Base-by-base conservation (phyloP, 2,113 vertebrate species). In the Scatophagus argus region DNA sequence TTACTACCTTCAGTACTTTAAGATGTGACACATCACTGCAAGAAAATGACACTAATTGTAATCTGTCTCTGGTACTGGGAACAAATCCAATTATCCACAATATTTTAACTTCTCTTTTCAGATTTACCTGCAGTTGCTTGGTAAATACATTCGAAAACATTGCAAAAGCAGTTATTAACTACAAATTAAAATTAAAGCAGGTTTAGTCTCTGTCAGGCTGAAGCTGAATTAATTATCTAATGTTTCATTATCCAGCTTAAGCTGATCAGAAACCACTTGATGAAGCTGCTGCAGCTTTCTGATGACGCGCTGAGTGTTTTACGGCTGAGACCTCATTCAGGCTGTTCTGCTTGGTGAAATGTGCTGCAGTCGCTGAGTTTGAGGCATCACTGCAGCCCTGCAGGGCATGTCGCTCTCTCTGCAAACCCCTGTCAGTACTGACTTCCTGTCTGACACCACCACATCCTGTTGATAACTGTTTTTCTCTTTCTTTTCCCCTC, bases 371-470 rank as follows among this genome's bases (percentile, higher is more conserved):
- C 17, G n/a, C n/a, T 9, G 6, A 34, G 27, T 31, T 63, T 0
- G 19, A 60, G 9, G 29, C 31, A 19, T 76, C 32, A 36, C 19
- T 51, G 12, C 56, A 58, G 16, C 34, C 17, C 59, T 32, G 51
- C 78, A 62, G 51, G 72, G 43, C 73, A 62, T 46, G 61, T 70
- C 27, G n/a, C 39, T 61, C 74, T 61, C 71, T 46, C 44, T 49
- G 39, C 67, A 81, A 44, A 31, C 54, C 72, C 43, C 58, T 46
- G 36, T 79, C 68, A 86, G 81, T 56, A 29, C 82, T 39, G 29
- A 88, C 93, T 94, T 94, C 92, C 94, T 93, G 91, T 91, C 91
- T 92, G 84, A 89, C 93, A 86, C 85, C 81, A 77, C 90, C 92
- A 90, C 93, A 91, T 94, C 93, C 94, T 94, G 92, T 94, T 92